Evolutionary conservation across 2,113 vertebrate species (phyloP).

Genomic region (Bufo gargarizans): DNA sequence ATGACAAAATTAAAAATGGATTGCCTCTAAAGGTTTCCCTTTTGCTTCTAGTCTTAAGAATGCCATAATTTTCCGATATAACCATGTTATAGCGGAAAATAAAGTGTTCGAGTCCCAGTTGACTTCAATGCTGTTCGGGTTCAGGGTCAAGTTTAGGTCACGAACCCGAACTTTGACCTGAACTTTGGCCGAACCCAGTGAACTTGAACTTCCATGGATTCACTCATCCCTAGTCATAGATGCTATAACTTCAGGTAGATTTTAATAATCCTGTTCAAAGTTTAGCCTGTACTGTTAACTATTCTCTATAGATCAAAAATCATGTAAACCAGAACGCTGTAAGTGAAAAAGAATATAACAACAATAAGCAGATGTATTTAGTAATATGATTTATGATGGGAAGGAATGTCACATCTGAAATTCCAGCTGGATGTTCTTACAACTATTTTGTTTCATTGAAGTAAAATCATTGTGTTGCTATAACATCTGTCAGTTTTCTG

Average conservation of each 20-base stretch:
- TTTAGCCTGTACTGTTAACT: neutral
- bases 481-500: neutral
- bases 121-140: too few relatives aligned
- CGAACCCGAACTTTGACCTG: too few relatives aligned
- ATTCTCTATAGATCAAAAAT: neutral
- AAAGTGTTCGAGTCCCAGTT: too few relatives aligned
- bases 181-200: too few relatives aligned
- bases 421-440: neutral
- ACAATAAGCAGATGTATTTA: neutral
- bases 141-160: too few relatives aligned
- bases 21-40: too few relatives aligned
- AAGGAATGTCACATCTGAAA: slow-evolving; percentile 5
- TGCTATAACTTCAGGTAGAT: neutral
- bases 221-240: too few relatives aligned
- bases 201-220: too few relatives aligned
- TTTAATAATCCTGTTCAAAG: neutral
- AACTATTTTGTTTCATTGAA: neutral
- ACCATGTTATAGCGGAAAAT: too few relatives aligned
- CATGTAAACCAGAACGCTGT: neutral
- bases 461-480: neutral
- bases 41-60: too few relatives aligned
- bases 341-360: neutral
- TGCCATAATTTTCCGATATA: too few relatives aligned
- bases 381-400: neutral
- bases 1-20: too few relatives aligned